Base-by-base conservation (phyloP, 2,888 invertebrate genomes). In the Graphium colonna region DNA sequence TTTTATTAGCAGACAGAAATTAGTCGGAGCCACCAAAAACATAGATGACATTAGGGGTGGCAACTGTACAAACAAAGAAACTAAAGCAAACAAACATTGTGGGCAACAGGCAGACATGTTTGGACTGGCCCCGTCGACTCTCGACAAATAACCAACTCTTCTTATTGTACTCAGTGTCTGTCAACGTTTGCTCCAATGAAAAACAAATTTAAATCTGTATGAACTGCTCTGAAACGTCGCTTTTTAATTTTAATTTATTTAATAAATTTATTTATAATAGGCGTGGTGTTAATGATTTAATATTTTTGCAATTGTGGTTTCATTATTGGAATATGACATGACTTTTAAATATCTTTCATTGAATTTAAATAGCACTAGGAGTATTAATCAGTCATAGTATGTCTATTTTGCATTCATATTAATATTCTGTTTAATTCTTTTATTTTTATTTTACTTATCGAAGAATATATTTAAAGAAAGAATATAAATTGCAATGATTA, bases 1-100 rank as follows among this genome's bases (percentile, higher is more conserved):
- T n/a, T 9, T n/a, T 36, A 36, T 12, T 36, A 36, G 31, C 31
- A 21, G 21, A 3, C 21, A 21, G 21, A 21, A 21, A 9, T 36
- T 12, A 12, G 12, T 36, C 13, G n/a, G 31, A 31, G 36, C n/a
- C 12, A 13, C 36, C 12, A 3, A 36, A n/a, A 36, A 36, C n/a
- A 36, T 36, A 12, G 13, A 17, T 46, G 28, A 46, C 41, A 36
- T 45, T 36, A 12, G 17, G 58, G 58, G 44, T 53, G 57, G 57
- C 69, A 68, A 66, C 73, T 71, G 70, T 58, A 57, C 65, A 68
- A 71, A 73, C 65, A 74, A 62, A 60, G 48, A 41, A 52, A 63
- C 42, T 41, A 64, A 67, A 62, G 67, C 60, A 71, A 67, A 71
- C 59, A 75, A 69, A 67, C 65, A 67, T 12, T 21, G 45, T 48